These are phyloP conservation scores for Sesamia inferens DNA, from an alignment of 2,888 invertebrate species.

Conservation along the genomic window DNA sequence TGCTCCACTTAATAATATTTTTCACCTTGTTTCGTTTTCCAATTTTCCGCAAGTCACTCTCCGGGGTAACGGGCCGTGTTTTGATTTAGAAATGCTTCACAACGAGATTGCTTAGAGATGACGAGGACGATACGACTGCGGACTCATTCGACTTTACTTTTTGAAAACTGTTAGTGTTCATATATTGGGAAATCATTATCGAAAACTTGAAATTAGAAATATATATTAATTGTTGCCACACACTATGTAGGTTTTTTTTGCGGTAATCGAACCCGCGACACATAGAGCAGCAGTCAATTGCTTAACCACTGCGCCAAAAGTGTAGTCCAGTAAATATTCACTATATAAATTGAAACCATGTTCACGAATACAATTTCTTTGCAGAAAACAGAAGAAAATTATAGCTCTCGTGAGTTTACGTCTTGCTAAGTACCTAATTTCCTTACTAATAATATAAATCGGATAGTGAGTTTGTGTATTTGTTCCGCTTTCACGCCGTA, in stretches of 20 bases:
- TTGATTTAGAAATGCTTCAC: constrained; percentile 86
- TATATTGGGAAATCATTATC: not conserved
- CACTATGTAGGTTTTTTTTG: too few species aligned
- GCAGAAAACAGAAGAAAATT: not conserved
- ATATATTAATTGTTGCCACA: too few species aligned
- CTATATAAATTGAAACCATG: too few species aligned
- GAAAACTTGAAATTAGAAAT: too few species aligned
- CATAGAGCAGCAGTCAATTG: too few species aligned
- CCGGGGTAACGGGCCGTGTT: constrained; percentile 88
- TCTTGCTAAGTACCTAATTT: not conserved
- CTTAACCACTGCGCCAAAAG: too few species aligned
- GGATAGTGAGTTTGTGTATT: too few species aligned
- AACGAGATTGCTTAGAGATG: constrained; percentile 55
- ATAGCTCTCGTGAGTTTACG: not conserved
- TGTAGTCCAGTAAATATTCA: too few species aligned
- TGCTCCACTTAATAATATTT: constrained; percentile 89
- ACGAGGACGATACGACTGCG: constrained; percentile 66
- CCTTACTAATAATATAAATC: too few species aligned
- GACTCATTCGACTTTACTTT: not conserved
- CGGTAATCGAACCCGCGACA: too few species aligned
- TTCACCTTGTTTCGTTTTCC: constrained; percentile 90
- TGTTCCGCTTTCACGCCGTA: too few species aligned
- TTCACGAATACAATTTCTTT: too few species aligned
- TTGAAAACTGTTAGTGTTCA: not conserved
- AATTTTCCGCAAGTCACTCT: constrained; percentile 90